Evolutionary conservation across 2,113 vertebrate genomes (phyloP), one percentile per base, ranked within the genome.

Genomic region (Hypomesus transpacificus): DNA sequence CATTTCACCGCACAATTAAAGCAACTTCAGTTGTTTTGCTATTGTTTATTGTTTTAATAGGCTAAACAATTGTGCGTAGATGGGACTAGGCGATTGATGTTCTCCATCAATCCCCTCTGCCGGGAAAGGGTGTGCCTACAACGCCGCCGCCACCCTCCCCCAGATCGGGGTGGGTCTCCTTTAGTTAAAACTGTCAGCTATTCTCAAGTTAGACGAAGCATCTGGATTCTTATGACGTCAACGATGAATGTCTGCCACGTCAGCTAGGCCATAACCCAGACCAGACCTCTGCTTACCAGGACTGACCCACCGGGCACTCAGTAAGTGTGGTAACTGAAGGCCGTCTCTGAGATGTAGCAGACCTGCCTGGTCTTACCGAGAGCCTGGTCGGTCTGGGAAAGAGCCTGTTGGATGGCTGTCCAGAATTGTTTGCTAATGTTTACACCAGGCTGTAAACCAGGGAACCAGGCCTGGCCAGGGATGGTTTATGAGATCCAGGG

Each of bases 191-290:
- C 3, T 16, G 26, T 61, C 26, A 26, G 39, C 39, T 46, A 11
- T n/a, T 26, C 39, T 46, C 26, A 34, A 26, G 14, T 31, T 6
- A 59, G 34, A 28, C 1, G 11, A 18, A 52, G 26, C 54, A 59
- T 59, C 68, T 69, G 54, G 68, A 69, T 14, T 56, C 34, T 56
- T 3, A 8, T 69, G 54, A 59, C 18, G 28, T 50, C 68, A 59
- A 39, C 18, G 1, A 31, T 56, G 56, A 69, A 69, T 39, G 54
- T 34, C 18, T 39, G n/a, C n/a, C 22, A 59, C 28, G 54, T 58
- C 67, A 69, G 53, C 65, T 50, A 22, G 34, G 46, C 65, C 39
- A 46, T 46, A 46, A 46, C 39, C 65, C 20, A 11, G 39, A 14
- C 53, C n/a, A 4, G 11, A n/a, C 68, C 63, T 39, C 31, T 5